Evolutionary conservation across 2,888 invertebrate genomes (phyloP).

Genomic region (Drosophila putrida): DNA sequence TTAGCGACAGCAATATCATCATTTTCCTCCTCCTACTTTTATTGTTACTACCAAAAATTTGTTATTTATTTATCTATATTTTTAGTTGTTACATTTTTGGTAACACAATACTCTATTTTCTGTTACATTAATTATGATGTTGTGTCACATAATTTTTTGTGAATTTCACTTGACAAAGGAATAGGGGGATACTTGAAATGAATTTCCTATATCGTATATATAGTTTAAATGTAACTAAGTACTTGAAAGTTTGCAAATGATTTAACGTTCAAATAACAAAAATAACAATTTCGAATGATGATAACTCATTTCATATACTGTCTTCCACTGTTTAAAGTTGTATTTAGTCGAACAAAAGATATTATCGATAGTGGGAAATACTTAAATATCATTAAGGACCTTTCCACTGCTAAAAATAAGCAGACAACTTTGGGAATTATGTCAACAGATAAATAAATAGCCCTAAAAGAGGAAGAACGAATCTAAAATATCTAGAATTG

Average conservation of each 20-base stretch:
- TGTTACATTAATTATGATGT: background rate
- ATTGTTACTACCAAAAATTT: background rate
- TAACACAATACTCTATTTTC: background rate
- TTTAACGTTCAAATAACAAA: too few species aligned
- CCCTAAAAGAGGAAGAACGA: too few species aligned
- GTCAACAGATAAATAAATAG: too few species aligned
- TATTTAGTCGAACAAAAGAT: too few species aligned
- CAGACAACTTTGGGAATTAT: too few species aligned
- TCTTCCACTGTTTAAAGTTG: too few species aligned
- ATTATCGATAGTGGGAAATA: too few species aligned
- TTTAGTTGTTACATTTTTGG: background rate
- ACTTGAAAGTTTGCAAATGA: too few species aligned
- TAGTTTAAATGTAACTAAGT: too few species aligned
- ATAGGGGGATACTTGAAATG: background rate
- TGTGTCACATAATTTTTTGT: background rate
- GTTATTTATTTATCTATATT: background rate
- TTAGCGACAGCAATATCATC: constrained; percentile 19
- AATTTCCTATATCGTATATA: background rate
- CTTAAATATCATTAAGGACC: too few species aligned
- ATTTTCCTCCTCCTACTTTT: background rate
- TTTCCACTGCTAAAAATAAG: too few species aligned
- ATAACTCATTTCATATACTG: background rate
- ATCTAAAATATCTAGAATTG: too few species aligned
- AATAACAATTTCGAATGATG: background rate
- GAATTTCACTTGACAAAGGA: background rate